Evolutionary conservation across 35 echinoderm and acorn worm genomes (phyloP).

Genomic region (Heliocidaris erythrogramma): DNA sequence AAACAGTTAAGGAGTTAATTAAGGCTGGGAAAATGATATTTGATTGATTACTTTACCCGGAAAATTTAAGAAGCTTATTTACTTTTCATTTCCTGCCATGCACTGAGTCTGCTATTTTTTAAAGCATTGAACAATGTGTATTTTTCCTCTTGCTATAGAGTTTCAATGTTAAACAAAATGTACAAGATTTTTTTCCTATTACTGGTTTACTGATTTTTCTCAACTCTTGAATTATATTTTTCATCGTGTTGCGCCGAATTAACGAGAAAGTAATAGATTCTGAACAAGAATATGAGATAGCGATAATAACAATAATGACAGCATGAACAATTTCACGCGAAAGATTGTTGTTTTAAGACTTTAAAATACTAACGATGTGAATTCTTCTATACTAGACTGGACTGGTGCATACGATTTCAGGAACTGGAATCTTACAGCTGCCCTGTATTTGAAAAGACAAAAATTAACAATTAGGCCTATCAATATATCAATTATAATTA

Average conservation of each 20-base stretch:
- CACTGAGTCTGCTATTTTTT: neutral
- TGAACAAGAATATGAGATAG: no score
- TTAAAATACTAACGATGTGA: slow-evolving; percentile 28
- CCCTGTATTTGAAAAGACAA: neutral
- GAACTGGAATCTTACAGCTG: slow-evolving; percentile 31
- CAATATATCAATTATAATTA: no score
- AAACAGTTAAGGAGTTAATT: neutral
- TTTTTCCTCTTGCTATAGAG: no score
- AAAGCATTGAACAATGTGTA: no score
- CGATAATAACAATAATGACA: no score
- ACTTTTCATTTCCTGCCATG: neutral
- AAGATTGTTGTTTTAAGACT: neutral
- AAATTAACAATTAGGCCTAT: neutral
- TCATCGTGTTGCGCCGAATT: no score
- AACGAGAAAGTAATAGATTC: no score
- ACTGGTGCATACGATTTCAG: neutral
- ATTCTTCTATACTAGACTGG: neutral
- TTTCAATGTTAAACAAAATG: no score
- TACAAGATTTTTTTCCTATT: no score
- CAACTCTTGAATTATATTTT: no score
- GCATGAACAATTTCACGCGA: no score
- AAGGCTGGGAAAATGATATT: neutral
- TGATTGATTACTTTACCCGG: neutral
- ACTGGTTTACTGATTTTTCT: no score
- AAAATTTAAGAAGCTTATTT: neutral